Conservation (phyloP, 1,140 invertebrate genomes). For the Choristoneura fumiferana region DNA sequence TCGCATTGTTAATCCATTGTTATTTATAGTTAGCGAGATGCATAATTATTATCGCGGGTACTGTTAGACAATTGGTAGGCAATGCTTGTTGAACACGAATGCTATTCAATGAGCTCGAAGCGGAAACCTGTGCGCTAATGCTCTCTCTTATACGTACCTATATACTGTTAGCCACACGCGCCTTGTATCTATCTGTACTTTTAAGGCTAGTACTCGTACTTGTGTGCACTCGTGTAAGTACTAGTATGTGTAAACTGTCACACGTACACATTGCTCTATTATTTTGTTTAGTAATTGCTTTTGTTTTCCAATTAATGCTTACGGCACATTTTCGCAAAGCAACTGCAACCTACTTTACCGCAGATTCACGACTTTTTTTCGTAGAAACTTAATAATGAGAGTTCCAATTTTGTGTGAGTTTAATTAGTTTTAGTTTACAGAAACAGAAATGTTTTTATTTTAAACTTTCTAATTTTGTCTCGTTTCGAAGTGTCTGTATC, state of each 20-base stretch:
- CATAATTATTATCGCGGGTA: constrained; percentile 53
- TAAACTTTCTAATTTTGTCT: too few species aligned
- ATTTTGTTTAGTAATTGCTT: constrained; percentile 6
- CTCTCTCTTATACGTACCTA: background rate
- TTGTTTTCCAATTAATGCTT: constrained; percentile 4
- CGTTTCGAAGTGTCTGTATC: too few species aligned
- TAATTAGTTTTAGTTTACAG: too few species aligned
- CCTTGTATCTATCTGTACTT: too few species aligned
- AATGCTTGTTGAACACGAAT: constrained; percentile 35
- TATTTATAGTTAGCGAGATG: constrained; percentile 60
- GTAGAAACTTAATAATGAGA: constrained; percentile 1
- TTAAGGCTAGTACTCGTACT: too few species aligned
- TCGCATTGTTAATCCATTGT: constrained; percentile 63
- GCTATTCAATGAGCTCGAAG: constrained; percentile 29
- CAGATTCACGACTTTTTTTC: background rate
- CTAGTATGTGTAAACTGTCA: background rate
- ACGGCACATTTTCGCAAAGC: background rate
- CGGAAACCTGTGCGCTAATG: constrained; percentile 21
- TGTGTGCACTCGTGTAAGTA: too few species aligned
- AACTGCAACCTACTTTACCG: constrained; percentile 1
- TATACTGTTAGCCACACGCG: background rate
- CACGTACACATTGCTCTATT: background rate
- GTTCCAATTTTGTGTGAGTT: background rate
- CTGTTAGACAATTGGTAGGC: constrained; percentile 32
- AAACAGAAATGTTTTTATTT: too few species aligned